Evolutionary conservation across 2,113 vertebrate species (phyloP).

Genomic region (Gorilla gorilla): DNA sequence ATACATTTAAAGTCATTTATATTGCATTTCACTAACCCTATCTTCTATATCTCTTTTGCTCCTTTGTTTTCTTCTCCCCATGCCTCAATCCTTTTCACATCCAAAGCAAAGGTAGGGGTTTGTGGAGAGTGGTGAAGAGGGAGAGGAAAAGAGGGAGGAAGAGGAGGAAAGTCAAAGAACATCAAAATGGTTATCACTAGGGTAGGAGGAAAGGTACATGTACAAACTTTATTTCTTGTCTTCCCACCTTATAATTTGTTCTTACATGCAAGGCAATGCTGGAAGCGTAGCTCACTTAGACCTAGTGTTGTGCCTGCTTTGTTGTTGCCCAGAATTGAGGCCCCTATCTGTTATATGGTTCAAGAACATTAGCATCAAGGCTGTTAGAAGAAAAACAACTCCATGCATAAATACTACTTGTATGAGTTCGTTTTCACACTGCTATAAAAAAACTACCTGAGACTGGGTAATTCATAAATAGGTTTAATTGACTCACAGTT

Average conservation of each 20-base stretch:
- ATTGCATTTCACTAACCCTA: background rate
- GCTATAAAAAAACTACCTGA: no score
- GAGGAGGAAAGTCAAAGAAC: background rate
- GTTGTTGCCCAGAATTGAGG: background rate
- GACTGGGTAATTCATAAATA: no score
- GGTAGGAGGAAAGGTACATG: background rate
- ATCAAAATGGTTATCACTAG: background rate
- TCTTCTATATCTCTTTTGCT: background rate
- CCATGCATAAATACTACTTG: background rate
- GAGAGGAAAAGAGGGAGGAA: accelerated
- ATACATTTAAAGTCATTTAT: background rate
- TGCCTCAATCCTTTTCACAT: background rate
- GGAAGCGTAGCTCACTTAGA: background rate
- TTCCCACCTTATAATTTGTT: background rate
- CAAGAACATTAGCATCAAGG: background rate
- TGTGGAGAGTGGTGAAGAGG: background rate
- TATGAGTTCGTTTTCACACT: no score
- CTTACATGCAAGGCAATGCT: background rate
- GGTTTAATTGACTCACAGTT: no score
- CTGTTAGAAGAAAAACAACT: background rate
- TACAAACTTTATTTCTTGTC: background rate
- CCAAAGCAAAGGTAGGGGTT: background rate
- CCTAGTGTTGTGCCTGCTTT: background rate
- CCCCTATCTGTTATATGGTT: background rate
- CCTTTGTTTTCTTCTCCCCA: background rate